phyloP scores from a whole-genome alignment of 2,888 invertebrate genomes.

The Hanleya hanleyi region DNA sequence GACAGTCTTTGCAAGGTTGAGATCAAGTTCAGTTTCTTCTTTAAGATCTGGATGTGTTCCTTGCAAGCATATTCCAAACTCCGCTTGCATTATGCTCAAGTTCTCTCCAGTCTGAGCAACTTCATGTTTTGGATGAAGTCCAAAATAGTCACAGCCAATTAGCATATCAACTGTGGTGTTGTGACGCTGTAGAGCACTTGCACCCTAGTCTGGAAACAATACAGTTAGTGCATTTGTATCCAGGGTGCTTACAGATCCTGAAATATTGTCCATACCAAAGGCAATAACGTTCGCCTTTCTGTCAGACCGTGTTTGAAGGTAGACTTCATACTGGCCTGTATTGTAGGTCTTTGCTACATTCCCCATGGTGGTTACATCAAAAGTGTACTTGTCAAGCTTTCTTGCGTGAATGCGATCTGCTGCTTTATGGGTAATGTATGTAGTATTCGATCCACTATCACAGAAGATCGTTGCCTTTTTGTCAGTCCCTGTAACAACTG shows the following conservation, averaged over 20 bases:
- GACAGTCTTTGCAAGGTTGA: slow-evolving; percentile 3
- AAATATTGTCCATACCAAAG: slow-evolving; percentile 4
- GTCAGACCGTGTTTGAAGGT: background rate
- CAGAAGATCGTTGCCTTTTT: slow-evolving; percentile 4
- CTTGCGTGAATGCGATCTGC: background rate
- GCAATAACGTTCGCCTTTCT: background rate
- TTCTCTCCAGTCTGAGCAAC: background rate
- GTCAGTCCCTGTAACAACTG: background rate
- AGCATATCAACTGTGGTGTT: background rate
- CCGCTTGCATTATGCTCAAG: slow-evolving; percentile 10
- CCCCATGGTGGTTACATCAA: slow-evolving; percentile 12
- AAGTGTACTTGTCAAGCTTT: background rate
- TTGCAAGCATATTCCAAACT: no score
- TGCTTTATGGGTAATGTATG: slow-evolving; percentile 10
- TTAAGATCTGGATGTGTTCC: no score
- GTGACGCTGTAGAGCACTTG: background rate
- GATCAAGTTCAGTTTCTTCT: slow-evolving; percentile 9
- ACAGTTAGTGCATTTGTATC: background rate
- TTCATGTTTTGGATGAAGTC: slow-evolving; percentile 9
- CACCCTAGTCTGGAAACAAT: background rate
- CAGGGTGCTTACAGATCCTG: background rate
- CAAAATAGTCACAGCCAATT: slow-evolving; percentile 13
- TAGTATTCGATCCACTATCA: slow-evolving; percentile 13
- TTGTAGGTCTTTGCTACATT: slow-evolving; percentile 12
- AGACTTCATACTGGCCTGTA: background rate